A percentile compares a stretch with the other conserved stretches of the same genome.
phyloP scores from a whole-genome alignment of 92 coral and sea anemone species.

The Ricordea florida region DNA sequence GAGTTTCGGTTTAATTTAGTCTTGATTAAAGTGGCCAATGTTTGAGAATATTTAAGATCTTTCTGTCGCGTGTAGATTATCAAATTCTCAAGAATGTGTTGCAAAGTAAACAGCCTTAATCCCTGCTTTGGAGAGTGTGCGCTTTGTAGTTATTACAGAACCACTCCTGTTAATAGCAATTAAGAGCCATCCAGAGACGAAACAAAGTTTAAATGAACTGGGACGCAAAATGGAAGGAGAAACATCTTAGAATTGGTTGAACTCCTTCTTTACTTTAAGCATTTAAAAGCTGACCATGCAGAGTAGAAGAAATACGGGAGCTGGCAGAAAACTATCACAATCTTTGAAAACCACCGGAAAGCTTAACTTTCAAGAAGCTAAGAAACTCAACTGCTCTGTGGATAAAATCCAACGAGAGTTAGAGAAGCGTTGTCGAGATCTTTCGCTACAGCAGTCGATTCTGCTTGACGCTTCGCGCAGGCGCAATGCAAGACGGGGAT shows the following conservation, averaged over 20 bases:
- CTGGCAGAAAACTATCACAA: constrained; percentile 1
- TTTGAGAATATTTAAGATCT: background rate
- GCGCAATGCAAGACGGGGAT: constrained; percentile 24
- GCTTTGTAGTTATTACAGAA: background rate
- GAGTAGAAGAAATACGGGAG: background rate
- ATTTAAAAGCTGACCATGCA: too few relatives aligned
- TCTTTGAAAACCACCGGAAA: constrained; percentile 5
- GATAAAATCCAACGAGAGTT: constrained; percentile 28
- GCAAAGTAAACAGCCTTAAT: constrained; percentile 10
- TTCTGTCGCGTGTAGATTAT: background rate
- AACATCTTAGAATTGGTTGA: too few relatives aligned
- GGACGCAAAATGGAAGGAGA: background rate
- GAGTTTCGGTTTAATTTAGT: too few relatives aligned
- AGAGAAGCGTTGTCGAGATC: constrained; percentile 9
- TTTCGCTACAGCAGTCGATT: constrained; percentile 17
- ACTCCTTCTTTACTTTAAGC: too few relatives aligned
- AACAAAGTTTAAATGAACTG: background rate
- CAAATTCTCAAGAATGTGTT: background rate
- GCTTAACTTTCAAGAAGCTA: constrained; percentile 17
- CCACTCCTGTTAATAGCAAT: too few relatives aligned
- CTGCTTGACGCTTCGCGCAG: constrained; percentile 12
- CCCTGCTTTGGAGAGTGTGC: background rate
- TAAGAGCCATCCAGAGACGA: too few relatives aligned
- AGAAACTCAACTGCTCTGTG: constrained; percentile 26
- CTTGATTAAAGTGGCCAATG: constrained; percentile 1